Base-by-base conservation (phyloP, 2,888 invertebrate genomes). In the Phoenoteleia sp. region DNA sequence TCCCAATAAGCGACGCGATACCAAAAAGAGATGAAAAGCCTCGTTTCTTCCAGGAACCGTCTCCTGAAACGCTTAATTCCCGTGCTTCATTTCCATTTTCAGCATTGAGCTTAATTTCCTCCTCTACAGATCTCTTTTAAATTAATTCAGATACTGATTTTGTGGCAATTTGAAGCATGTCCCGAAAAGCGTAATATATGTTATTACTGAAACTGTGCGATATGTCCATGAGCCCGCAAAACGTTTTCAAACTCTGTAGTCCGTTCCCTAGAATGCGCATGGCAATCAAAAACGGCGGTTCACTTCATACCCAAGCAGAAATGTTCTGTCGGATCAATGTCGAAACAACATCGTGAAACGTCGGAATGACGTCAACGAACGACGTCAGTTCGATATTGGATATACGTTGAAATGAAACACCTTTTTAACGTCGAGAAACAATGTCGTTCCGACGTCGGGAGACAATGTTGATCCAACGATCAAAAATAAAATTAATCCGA, bases 11-110 rank as follows among this genome's bases (percentile, higher is more conserved):
- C n/a, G n/a, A n/a, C n/a, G n/a, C n/a, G 19, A 74, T 49, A n/a
- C 27, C 56, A 27, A 69, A 69, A 56, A 39, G 29, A 69, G 56
- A 69, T 15, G 56, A 54, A 56, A 56, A 66, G 0, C 67, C 33
- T 67, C 23, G 45, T 69, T 69, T 69, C 25, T 19, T 56, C 45
- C 56, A 69, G 5, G 69, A 69, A 19, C 56, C 67, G 54, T 52
- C 11, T 1, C 39, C 54, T 29, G 54, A 54, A 36, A 67, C 19
- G 3, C 33, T 49, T 49, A 49, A 7, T 0, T 42, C 45, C 21
- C 62, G 39, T 62, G 45, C 25, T 62, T 62, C 45, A 7, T 62
- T 66, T 29, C 71, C 71, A 45, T 58, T 56, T 58, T 71, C 45
- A 71, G 21, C 45, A 71, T 71, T 71, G 2, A 58, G 45, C 54